Conservation (phyloP, 2,888 invertebrate genomes). For the Agrenia bidenticulata region DNA sequence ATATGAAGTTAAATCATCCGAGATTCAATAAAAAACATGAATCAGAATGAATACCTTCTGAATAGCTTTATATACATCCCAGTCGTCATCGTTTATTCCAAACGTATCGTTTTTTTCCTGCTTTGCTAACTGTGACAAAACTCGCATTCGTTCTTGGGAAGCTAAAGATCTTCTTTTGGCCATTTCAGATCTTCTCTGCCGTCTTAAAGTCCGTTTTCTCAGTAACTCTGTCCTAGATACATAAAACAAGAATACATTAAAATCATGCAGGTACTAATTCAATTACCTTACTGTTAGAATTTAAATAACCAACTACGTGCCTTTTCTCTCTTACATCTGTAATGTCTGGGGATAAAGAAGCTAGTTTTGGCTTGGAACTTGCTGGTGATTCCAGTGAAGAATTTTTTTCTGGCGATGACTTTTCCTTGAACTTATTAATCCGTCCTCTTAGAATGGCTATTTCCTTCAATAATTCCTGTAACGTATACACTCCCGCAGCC, state of each 20-base stretch:
- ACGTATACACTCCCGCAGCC: conserved; percentile 72
- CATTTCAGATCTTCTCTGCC: conserved; percentile 82
- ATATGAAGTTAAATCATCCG: no score
- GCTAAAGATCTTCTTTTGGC: conserved; percentile 85
- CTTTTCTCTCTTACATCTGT: conserved; percentile 63
- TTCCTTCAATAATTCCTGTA: conserved; percentile 76
- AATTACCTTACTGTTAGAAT: no score
- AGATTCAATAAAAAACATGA: no score
- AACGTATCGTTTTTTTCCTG: conserved; percentile 78
- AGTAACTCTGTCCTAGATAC: conserved; percentile 69
- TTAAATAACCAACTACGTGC: no score
- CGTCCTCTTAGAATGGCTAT: conserved; percentile 69
- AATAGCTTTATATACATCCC: conserved; percentile 94
- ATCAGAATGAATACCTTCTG: conserved; percentile 55
- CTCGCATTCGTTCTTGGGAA: conserved; percentile 91
- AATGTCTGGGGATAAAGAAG: conserved; percentile 53
- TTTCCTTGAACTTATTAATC: conserved; percentile 70
- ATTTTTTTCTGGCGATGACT: background rate
- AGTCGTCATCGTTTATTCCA: conserved; percentile 89
- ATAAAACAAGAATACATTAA: background rate
- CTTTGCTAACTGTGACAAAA: conserved; percentile 85
- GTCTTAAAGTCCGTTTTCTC: conserved; percentile 70
- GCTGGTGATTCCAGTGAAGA: background rate
- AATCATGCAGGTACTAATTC: background rate
- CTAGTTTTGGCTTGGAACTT: background rate